Conservation (phyloP, 2,113 vertebrate species). For the zebrafish (Danio rerio) region DNA sequence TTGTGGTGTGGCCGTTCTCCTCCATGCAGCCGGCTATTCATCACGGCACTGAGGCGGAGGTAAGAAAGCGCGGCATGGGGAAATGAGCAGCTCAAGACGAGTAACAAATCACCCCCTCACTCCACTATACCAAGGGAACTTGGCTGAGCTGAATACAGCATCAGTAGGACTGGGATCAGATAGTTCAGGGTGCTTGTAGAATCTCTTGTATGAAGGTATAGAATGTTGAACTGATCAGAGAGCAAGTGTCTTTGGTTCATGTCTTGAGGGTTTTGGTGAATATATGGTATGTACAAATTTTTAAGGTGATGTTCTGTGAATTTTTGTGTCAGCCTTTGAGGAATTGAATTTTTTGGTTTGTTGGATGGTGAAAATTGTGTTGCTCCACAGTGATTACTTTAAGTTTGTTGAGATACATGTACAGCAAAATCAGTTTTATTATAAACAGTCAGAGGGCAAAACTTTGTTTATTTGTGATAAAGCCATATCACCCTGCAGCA, state of each 20-base stretch:
- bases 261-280: background rate
- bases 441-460: background rate
- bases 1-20: conserved; percentile 74
- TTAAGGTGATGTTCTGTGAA: conserved; percentile 11
- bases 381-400: background rate
- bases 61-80: conserved; percentile 75
- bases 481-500: too few species aligned
- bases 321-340: background rate
- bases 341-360: background rate
- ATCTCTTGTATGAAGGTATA: background rate
- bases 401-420: background rate
- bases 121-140: conserved; percentile 69
- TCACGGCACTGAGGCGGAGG: conserved; percentile 70
- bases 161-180: conserved; percentile 35
- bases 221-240: background rate
- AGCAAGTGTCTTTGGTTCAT: background rate
- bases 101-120: conserved; percentile 77
- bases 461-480: too few species aligned
- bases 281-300: background rate
- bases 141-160: conserved; percentile 58
- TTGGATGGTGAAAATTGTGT: background rate
- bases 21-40: conserved; percentile 77
- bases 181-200: background rate
- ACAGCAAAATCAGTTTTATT: background rate
- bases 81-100: conserved; percentile 75